Base-by-base conservation (phyloP, 2,797 vertebrate genomes). In the Xenops minutus region DNA sequence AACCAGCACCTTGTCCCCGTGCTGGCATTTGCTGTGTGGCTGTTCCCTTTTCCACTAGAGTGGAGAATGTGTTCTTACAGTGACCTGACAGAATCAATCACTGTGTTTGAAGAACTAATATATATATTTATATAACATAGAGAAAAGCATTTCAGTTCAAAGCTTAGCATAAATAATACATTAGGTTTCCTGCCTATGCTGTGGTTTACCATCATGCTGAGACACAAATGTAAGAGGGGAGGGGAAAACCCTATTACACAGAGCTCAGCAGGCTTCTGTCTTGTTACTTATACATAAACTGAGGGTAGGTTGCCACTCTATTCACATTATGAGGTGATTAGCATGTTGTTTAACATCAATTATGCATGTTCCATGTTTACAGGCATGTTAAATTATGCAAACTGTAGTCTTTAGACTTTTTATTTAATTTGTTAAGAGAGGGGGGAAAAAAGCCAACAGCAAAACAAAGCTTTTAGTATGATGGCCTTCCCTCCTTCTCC, bases 371-470 rank as follows among this genome's bases (percentile, higher is more conserved):
- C 46, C 78, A 54, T 95, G 95, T 94, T 96, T 96, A 87, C 79
- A 92, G 91, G 78, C 73, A 63, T 81, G 89, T 84, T 96, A 93
- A 96, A 96, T 97, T 96, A 97, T 97, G 88, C 96, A 97, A 87
- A 69, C 69, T 74, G 73, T 86, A 85, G 91, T 88, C 78, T 96
- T 96, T 92, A 93, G 91, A 43, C 41, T 93, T 89, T 83, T 56
- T 71, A 51, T 69, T 96, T 94, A 87, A 91, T 95, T 93, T 95
- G 54, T 64, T 89, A 59, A 58, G 58, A 27, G 11, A 8, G 10
- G 12, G 13, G 22, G n/a, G 24, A 52, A 26, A 12, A 24, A 59
- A 37, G 29, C 30, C 46, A 88, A n/a, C 24, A 88, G 14, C 14
- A 68, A 86, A 88, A 46, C 36, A 87, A 74, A 55, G 32, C 49